phyloP scores from a whole-genome alignment of 2,888 invertebrate genomes.

The Xylota segnis region DNA sequence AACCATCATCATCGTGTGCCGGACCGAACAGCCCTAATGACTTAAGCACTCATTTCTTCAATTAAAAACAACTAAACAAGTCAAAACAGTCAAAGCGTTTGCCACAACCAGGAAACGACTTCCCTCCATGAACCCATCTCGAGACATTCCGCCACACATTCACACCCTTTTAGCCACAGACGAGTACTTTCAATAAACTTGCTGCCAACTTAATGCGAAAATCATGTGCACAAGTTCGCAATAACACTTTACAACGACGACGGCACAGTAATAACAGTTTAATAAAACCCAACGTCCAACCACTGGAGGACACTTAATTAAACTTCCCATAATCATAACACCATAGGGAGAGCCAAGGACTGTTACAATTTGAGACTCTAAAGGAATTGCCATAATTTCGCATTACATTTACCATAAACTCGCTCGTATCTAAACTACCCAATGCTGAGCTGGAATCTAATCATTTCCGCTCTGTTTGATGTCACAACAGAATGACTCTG shows the following conservation, averaged over 20 bases:
- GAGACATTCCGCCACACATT: slow-evolving; percentile 3
- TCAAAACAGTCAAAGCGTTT: not conserved
- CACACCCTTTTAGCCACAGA: slow-evolving; percentile 11
- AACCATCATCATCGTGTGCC: too few relatives aligned
- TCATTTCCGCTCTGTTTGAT: slow-evolving; percentile 56
- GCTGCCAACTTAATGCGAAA: slow-evolving; percentile 21
- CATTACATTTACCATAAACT: slow-evolving; percentile 29
- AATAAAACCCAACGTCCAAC: slow-evolving; percentile 27
- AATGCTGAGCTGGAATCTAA: slow-evolving; percentile 36
- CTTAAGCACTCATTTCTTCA: too few relatives aligned
- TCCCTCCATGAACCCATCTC: not conserved
- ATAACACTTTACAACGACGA: slow-evolving; percentile 22
- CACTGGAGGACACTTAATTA: slow-evolving; percentile 51
- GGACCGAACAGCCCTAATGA: too few relatives aligned
- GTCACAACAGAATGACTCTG: slow-evolving; percentile 45
- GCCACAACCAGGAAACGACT: not conserved
- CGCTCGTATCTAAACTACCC: slow-evolving; percentile 4
- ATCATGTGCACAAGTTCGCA: slow-evolving; percentile 37
- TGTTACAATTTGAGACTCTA: slow-evolving; percentile 15
- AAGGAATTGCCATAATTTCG: slow-evolving; percentile 28
- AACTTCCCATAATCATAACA: slow-evolving; percentile 46
- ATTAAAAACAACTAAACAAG: not conserved
- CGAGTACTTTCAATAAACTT: slow-evolving; percentile 10
- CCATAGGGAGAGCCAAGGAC: not conserved
- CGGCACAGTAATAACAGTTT: slow-evolving; percentile 28